These are phyloP conservation scores for Tragelaphus buxtoni DNA, from an alignment of 2,113 vertebrate species.

Conservation along the genomic window DNA sequence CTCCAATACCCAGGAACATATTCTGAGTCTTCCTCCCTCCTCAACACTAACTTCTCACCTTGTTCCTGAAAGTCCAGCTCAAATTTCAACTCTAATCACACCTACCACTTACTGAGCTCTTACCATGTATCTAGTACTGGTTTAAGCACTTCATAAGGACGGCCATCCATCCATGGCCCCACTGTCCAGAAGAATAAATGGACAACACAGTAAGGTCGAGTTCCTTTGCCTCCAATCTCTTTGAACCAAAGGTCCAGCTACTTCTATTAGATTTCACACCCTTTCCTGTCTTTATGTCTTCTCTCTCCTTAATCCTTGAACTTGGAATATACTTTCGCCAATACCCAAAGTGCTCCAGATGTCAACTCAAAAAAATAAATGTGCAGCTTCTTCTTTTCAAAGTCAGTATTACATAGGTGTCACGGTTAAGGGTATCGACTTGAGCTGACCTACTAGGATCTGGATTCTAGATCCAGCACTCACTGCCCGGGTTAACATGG, in stretches of 20 bases:
- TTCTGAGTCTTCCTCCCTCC: background rate
- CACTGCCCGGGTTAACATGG: background rate
- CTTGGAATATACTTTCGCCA: background rate
- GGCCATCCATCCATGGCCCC: background rate
- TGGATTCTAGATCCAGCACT: background rate
- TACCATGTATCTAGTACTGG: too few relatives aligned
- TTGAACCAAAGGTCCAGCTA: background rate
- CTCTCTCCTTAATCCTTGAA: background rate
- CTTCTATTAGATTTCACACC: background rate
- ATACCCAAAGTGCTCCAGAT: background rate
- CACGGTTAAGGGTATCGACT: background rate
- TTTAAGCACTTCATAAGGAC: background rate
- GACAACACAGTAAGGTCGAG: background rate
- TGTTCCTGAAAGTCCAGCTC: background rate
- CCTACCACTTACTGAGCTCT: background rate
- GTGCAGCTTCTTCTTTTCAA: background rate
- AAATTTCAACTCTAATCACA: background rate
- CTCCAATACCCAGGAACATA: background rate
- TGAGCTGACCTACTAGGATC: background rate
- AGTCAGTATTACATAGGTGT: background rate
- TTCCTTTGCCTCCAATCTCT: background rate
- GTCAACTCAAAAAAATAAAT: background rate
- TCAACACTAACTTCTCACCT: background rate
- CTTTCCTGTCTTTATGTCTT: background rate
- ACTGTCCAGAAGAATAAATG: background rate